Conservation (phyloP, 2,113 vertebrate genomes). For the Poeciliopsis occidentalis region DNA sequence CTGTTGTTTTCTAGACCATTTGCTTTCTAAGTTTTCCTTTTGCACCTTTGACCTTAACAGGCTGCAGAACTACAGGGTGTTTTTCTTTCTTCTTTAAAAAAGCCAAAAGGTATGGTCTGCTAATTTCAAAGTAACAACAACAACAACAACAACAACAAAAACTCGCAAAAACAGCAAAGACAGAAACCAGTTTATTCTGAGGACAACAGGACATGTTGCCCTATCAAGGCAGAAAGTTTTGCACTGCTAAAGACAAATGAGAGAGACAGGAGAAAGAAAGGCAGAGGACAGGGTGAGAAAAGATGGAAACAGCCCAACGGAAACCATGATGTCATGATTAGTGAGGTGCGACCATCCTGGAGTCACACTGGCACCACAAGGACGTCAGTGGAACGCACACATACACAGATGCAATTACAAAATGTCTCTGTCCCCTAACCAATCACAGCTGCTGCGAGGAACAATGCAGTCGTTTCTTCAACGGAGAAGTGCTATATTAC, state of each 20-base stretch:
- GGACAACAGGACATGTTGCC: slow-evolving; percentile 22
- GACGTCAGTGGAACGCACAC: slow-evolving; percentile 33
- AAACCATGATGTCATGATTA: slow-evolving; percentile 78
- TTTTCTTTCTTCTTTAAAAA: not conserved
- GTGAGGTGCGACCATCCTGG: slow-evolving; percentile 73
- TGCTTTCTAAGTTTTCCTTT: slow-evolving; percentile 14
- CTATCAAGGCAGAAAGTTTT: slow-evolving; percentile 55
- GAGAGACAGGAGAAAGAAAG: slow-evolving; percentile 33
- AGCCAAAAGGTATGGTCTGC: no score
- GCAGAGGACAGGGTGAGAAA: slow-evolving; percentile 34
- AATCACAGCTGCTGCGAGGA: slow-evolving; percentile 62
- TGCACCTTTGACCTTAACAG: not conserved
- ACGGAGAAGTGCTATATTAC: slow-evolving; percentile 6
- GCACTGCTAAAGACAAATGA: slow-evolving; percentile 35
- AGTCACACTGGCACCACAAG: slow-evolving; percentile 70
- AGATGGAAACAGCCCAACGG: slow-evolving; percentile 60
- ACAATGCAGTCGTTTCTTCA: slow-evolving; percentile 53
- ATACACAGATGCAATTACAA: slow-evolving; percentile 26
- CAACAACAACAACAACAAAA: not conserved
- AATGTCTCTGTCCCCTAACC: slow-evolving; percentile 50
- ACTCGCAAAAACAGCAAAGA: not conserved
- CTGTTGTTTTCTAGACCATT: not conserved
- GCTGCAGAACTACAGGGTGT: not conserved
- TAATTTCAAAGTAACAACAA: not conserved
- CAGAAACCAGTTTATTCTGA: slow-evolving; percentile 6